These are phyloP conservation scores for Drosophila orena DNA, from an alignment of 1,140 invertebrate genomes.

Conservation along the genomic window DNA sequence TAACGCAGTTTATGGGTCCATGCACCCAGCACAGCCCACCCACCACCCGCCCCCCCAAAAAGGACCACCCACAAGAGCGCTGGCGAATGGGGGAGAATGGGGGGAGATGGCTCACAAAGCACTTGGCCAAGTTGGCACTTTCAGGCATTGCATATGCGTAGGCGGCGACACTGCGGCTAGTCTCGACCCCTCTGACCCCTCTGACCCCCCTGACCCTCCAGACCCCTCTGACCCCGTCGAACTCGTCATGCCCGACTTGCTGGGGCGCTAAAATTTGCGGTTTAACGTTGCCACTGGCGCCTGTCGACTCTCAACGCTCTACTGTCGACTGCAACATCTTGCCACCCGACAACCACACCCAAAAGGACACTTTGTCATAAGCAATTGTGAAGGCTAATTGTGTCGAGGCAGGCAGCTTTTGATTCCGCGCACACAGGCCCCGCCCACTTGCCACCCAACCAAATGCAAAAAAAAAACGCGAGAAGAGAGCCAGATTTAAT, in stretches of 20 bases:
- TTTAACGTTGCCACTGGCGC: slow-evolving; percentile 75
- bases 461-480: not conserved
- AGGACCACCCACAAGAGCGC: not conserved
- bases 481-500: slow-evolving; percentile 70
- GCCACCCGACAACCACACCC: not conserved
- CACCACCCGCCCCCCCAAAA: not conserved
- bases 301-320: slow-evolving; percentile 39
- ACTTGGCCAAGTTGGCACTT: slow-evolving; percentile 73
- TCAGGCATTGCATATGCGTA: slow-evolving; percentile 79
- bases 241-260: slow-evolving; percentile 67
- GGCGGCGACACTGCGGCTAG: slow-evolving; percentile 67
- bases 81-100: not conserved
- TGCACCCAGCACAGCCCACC: slow-evolving; percentile 57
- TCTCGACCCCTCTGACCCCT: slow-evolving; percentile 17
- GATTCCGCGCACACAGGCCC: slow-evolving; percentile 9
- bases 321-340: slow-evolving; percentile 40
- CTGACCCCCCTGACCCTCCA: not conserved
- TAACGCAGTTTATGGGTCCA: slow-evolving; percentile 78
- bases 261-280: slow-evolving; percentile 80
- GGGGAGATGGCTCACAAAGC: slow-evolving; percentile 15
- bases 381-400: slow-evolving; percentile 69
- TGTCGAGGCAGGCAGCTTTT: slow-evolving; percentile 59
- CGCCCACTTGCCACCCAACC: not conserved
- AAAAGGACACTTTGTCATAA: slow-evolving; percentile 66
- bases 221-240: slow-evolving; percentile 4